These are phyloP conservation scores for Ormyrus pomaceus DNA, from an alignment of 2,888 invertebrate species.

Conservation along the genomic window DNA sequence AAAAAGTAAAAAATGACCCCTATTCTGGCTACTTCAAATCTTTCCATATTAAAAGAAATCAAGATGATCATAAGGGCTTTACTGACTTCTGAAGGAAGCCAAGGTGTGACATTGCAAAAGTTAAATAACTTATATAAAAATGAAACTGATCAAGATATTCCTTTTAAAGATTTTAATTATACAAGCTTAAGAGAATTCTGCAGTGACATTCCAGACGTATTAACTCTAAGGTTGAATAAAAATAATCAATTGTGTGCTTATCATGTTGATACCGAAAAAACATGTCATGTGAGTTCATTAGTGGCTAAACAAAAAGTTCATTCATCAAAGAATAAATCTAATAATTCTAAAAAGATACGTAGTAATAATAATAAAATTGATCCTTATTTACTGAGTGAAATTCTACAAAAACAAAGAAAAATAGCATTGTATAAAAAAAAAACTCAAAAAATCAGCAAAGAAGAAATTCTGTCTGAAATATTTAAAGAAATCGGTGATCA, in stretches of 20 bases:
- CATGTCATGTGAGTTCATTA: slow-evolving; percentile 41
- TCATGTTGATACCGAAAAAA: slow-evolving; percentile 33
- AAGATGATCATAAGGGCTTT: slow-evolving; percentile 38
- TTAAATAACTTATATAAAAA: slow-evolving; percentile 33
- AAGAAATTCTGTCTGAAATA: slow-evolving; percentile 29
- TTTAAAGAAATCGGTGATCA: not conserved
- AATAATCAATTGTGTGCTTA: slow-evolving; percentile 34
- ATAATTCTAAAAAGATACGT: not conserved
- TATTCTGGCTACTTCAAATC: not conserved
- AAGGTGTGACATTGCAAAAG: slow-evolving; percentile 15
- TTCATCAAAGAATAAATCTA: not conserved
- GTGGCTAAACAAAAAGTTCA: slow-evolving; percentile 25
- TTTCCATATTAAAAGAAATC: slow-evolving; percentile 15
- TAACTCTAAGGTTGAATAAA: slow-evolving; percentile 8
- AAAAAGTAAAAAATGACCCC: not conserved
- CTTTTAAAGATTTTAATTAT: slow-evolving; percentile 44
- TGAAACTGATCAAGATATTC: slow-evolving; percentile 30
- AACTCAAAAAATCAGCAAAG: slow-evolving; percentile 19
- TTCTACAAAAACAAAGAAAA: slow-evolving; percentile 22
- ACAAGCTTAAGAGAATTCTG: slow-evolving; percentile 47
- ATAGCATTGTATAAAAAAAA: not conserved
- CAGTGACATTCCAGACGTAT: slow-evolving; percentile 35
- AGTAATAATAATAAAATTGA: slow-evolving; percentile 12
- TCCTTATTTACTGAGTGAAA: slow-evolving; percentile 16
- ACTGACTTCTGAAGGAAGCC: slow-evolving; percentile 26